phyloP scores from a whole-genome alignment of 1,140 invertebrate genomes.

The Papilio xuthus region DNA sequence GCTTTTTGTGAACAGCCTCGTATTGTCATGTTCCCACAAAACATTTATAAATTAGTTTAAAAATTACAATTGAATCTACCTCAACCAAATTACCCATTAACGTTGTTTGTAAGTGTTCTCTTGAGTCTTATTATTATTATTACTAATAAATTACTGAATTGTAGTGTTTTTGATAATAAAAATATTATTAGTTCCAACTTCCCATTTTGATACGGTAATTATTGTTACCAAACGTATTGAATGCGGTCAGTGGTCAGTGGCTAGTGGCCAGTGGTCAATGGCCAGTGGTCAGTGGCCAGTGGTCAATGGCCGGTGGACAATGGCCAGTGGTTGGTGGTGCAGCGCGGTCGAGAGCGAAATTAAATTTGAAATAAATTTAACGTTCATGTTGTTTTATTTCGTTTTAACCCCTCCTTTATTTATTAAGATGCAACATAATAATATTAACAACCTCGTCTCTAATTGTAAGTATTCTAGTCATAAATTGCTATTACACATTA shows the following conservation, averaged over 20 bases:
- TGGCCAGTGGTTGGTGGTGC: neutral
- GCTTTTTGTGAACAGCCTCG: neutral
- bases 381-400: slow-evolving; percentile 50
- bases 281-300: slow-evolving; percentile 58
- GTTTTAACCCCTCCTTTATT: slow-evolving; percentile 7
- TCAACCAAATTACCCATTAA: slow-evolving; percentile 79
- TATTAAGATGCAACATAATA: neutral
- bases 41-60: slow-evolving; percentile 58
- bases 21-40: slow-evolving; percentile 57
- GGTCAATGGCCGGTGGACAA: slow-evolving; percentile 55
- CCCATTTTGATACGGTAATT: slow-evolving; percentile 79
- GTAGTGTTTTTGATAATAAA: slow-evolving; percentile 78
- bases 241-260: slow-evolving; percentile 64
- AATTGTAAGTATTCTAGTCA: no score
- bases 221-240: slow-evolving; percentile 77
- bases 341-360: slow-evolving; percentile 49
- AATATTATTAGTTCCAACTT: slow-evolving; percentile 72
- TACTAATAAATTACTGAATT: slow-evolving; percentile 72
- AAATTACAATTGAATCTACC: slow-evolving; percentile 75
- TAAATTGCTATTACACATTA: no score
- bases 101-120: slow-evolving; percentile 77
- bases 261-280: slow-evolving; percentile 65
- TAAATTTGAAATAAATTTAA: slow-evolving; percentile 67
- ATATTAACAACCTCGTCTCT: no score
- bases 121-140: slow-evolving; percentile 75